These are phyloP conservation scores for Tiliacea citrago DNA, from an alignment of 2,888 invertebrate genomes.

Conservation along the genomic window DNA sequence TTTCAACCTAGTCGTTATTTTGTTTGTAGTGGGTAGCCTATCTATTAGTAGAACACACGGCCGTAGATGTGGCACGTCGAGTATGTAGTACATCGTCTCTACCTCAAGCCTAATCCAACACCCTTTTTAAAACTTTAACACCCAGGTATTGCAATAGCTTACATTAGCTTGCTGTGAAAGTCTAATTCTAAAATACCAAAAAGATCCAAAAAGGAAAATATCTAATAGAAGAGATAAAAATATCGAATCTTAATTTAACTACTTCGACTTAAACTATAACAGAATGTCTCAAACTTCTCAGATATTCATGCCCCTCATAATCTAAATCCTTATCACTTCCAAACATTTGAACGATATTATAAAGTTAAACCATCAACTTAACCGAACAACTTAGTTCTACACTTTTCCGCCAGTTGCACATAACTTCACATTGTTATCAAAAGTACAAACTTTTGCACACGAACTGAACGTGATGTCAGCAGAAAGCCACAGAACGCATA, in stretches of 20 bases:
- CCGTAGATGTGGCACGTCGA: not conserved
- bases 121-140: not conserved
- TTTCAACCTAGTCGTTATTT: constrained; percentile 6
- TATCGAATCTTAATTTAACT: not conserved
- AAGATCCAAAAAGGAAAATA: not conserved
- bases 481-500: constrained; percentile 39
- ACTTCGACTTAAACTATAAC: not conserved
- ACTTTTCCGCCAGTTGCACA: constrained; percentile 23
- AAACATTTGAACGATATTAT: constrained; percentile 33
- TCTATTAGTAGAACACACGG: not conserved
- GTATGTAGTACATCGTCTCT: too few species aligned
- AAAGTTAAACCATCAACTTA: constrained; percentile 22
- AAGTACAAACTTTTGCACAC: constrained; percentile 42
- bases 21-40: not conserved
- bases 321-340: constrained; percentile 47
- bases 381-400: constrained; percentile 6
- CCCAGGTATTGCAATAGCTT: not conserved
- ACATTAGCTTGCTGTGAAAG: not conserved
- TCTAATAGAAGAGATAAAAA: not conserved
- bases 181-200: not conserved
- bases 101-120: too few species aligned
- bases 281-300: constrained; percentile 15
- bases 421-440: constrained; percentile 42
- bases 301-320: constrained; percentile 29
- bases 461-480: constrained; percentile 31